These are phyloP conservation scores for Ellobium chinense DNA, from an alignment of 2,888 invertebrate genomes.

Conservation along the genomic window DNA sequence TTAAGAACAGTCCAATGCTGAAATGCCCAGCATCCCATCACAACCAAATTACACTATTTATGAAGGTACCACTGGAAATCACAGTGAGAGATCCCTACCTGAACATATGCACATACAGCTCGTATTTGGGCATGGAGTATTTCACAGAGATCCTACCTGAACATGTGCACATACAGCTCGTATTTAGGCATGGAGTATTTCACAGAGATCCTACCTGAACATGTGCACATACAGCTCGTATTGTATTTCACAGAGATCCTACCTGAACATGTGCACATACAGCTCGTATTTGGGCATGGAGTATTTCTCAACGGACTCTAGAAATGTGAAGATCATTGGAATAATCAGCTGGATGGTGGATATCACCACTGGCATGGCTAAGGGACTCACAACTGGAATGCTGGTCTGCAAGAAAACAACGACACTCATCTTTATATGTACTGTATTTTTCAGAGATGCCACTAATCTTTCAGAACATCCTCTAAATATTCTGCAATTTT, in stretches of 20 bases:
- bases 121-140: conserved; percentile 84
- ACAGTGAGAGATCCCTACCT: too few relatives aligned
- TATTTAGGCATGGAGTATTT: conserved; percentile 84
- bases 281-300: conserved; percentile 83
- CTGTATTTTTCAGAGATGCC: too few relatives aligned
- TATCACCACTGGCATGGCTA: conserved; percentile 84
- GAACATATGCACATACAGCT: conserved; percentile 85
- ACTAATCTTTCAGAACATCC: too few relatives aligned
- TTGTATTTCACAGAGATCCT: too few relatives aligned
- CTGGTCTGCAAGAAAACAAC: conserved; percentile 60
- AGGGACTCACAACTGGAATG: conserved; percentile 60
- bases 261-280: conserved; percentile 84
- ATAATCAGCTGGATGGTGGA: conserved; percentile 84
- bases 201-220: too few relatives aligned
- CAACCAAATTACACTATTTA: too few relatives aligned
- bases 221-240: conserved; percentile 86
- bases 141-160: too few relatives aligned
- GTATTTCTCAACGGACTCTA: conserved; percentile 86
- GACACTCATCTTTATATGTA: too few relatives aligned
- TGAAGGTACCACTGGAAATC: too few relatives aligned
- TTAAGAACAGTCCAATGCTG: neutral
- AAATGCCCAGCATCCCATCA: conserved; percentile 2
- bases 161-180: conserved; percentile 85
- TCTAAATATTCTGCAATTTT: too few relatives aligned
- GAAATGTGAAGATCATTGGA: conserved; percentile 84